Evolutionary conservation across 1,140 invertebrate species (phyloP).

Genomic region (Trichogramma pretiosum): DNA sequence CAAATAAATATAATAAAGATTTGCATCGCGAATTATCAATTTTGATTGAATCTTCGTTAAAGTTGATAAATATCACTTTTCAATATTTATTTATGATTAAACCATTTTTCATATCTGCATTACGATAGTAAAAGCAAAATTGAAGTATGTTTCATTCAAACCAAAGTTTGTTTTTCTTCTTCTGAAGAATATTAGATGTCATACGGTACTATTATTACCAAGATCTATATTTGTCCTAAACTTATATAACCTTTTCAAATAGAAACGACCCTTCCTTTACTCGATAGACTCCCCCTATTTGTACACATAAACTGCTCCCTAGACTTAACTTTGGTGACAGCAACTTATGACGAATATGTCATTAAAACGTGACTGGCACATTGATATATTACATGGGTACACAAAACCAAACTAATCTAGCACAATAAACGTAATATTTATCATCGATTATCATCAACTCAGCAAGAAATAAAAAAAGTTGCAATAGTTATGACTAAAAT

Average conservation of each 20-base stretch:
- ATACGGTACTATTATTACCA: constrained; percentile 14
- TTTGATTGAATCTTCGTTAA: too few species aligned
- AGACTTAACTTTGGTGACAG: constrained; percentile 5
- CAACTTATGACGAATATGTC: constrained; percentile 3
- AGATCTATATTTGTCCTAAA: constrained; percentile 24
- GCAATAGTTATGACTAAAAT: too few species aligned
- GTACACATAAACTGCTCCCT: not conserved
- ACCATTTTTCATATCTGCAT: not conserved
- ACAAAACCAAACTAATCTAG: not conserved
- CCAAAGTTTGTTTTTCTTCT: constrained; percentile 8
- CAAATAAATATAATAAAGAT: too few species aligned
- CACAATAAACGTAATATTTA: too few species aligned
- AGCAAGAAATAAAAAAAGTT: too few species aligned
- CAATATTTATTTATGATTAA: too few species aligned
- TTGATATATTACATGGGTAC: not conserved
- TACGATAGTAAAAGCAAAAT: constrained; percentile 1
- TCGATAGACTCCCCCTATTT: constrained; percentile 4
- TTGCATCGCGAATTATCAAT: too few species aligned
- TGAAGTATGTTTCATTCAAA: constrained; percentile 8
- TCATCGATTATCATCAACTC: too few species aligned
- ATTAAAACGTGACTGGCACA: constrained; percentile 1
- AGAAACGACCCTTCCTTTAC: not conserved
- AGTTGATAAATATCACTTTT: too few species aligned
- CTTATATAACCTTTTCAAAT: constrained; percentile 25
- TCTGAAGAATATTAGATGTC: constrained; percentile 4